These are phyloP conservation scores for Taenioides sp. DNA, from an alignment of 2,797 vertebrate genomes.

Conservation along the genomic window DNA sequence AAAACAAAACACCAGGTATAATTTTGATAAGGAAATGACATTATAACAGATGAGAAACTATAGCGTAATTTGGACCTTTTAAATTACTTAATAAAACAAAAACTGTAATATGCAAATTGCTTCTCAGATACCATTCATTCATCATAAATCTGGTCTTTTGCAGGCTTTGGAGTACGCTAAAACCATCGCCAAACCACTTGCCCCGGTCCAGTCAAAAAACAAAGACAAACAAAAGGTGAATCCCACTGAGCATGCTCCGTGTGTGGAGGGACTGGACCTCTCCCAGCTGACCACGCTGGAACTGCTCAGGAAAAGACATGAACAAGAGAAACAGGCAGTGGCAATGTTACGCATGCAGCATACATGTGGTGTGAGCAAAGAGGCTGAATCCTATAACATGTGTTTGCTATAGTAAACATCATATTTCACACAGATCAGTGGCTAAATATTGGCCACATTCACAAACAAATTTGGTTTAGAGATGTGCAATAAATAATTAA, in stretches of 20 bases:
- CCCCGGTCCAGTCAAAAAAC: conserved; percentile 26
- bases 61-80: no score
- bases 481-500: background rate
- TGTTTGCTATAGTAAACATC: background rate
- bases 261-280: conserved; percentile 47
- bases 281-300: conserved; percentile 71
- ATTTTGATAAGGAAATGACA: no score
- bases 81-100: background rate
- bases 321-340: conserved; percentile 85
- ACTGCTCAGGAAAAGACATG: conserved; percentile 79
- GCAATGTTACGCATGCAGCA: conserved; percentile 74
- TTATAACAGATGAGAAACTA: no score
- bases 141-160: conserved; percentile 6
- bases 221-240: conserved; percentile 21
- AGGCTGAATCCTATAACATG: background rate
- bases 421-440: background rate
- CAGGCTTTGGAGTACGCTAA: conserved; percentile 92
- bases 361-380: conserved; percentile 59
- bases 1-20: no score
- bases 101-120: background rate
- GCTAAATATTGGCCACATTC: background rate
- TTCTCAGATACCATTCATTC: no score
- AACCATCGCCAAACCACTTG: conserved; percentile 82
- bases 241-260: conserved; percentile 17
- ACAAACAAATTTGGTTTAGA: background rate